Evolutionary conservation across 2,888 invertebrate genomes (phyloP).

Genomic region (Hermaeophaga mercurialis): DNA sequence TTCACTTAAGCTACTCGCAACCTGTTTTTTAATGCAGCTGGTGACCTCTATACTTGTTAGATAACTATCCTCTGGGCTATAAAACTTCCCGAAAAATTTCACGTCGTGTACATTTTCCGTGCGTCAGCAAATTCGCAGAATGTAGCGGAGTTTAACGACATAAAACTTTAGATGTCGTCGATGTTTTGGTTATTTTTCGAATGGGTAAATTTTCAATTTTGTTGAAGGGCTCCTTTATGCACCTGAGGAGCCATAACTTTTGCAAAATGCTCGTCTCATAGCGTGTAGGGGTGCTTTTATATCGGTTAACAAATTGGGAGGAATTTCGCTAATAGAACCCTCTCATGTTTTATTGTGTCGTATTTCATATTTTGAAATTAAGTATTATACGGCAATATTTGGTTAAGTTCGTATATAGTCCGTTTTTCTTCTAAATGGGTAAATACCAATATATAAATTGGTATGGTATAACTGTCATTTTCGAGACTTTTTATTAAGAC

Average conservation of each 20-base stretch:
- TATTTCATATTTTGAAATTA: background rate
- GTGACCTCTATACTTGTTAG: too few relatives aligned
- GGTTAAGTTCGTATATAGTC: too few relatives aligned
- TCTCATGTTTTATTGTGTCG: background rate
- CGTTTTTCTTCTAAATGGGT: too few relatives aligned
- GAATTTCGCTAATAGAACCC: conserved; percentile 7
- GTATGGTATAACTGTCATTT: too few relatives aligned
- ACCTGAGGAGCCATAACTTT: conserved; percentile 18
- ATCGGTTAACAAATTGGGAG: conserved; percentile 10
- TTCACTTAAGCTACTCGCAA: too few relatives aligned
- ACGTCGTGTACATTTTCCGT: conserved; percentile 18
- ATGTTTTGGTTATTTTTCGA: conserved; percentile 17
- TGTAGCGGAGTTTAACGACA: conserved; percentile 22
- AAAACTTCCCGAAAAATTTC: conserved; percentile 14
- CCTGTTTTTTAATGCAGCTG: too few relatives aligned
- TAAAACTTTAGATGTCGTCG: conserved; percentile 25
- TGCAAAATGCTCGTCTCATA: conserved; percentile 8
- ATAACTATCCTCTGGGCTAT: background rate
- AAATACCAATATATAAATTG: too few relatives aligned
- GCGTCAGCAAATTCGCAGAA: conserved; percentile 28
- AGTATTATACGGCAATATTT: background rate
- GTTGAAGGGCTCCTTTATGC: conserved; percentile 18
- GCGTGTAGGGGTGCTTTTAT: conserved; percentile 4
- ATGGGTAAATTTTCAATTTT: conserved; percentile 24
- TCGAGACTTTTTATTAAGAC: too few relatives aligned